Base-by-base conservation (phyloP, 37 sponge, comb jelly and placozoan species). In the Mnemiopsis leidyi region DNA sequence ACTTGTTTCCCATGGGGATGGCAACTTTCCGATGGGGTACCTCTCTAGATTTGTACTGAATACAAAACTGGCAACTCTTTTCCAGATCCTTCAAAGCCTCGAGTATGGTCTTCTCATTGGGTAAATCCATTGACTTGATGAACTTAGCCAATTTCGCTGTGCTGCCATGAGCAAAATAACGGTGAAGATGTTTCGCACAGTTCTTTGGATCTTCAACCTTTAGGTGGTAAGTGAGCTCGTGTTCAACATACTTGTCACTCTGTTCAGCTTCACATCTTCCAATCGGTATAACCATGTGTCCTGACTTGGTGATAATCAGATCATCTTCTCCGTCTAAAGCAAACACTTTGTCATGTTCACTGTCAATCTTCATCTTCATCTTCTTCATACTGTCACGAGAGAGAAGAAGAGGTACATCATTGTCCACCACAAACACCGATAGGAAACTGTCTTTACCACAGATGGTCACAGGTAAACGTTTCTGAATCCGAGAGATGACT, bases 101-200 rank as follows among this genome's bases (percentile, higher is more conserved):
- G 5, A 23, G 2, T 16, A 1, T 40, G 3, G 39, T n/a, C 61
- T 85, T 61, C 61, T 85, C 39, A 3, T 26, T 23, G 30, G 9
- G 5, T 7, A n/a, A 26, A 3, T 85, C 48, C 0, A 61, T 36
- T 18, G 9, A 0, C 39, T 85, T 16, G 0, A 85, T 26, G 0
- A 85, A 16, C 0, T 85, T 61, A 25, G 5, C 21, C 61, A 85
- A n/a, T 40, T 29, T 85, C 0, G 0, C 25, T 13, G 26, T 23
- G 5, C 61, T 40, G 24, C 30, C 30, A 39, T 85, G 90, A 39
- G 30, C 90, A 85, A 85, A 85, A 40, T 85, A 85, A 23, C 61
- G 2, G 25, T 85, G 90, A 21, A 85, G 90, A 23, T 85, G 38
- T 1, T 1, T 20, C 1, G 79, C 79, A 34, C 0, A 0, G 1